Evolutionary conservation across 2,113 vertebrate genomes (phyloP).

Genomic region (Mormoops blainvillei): DNA sequence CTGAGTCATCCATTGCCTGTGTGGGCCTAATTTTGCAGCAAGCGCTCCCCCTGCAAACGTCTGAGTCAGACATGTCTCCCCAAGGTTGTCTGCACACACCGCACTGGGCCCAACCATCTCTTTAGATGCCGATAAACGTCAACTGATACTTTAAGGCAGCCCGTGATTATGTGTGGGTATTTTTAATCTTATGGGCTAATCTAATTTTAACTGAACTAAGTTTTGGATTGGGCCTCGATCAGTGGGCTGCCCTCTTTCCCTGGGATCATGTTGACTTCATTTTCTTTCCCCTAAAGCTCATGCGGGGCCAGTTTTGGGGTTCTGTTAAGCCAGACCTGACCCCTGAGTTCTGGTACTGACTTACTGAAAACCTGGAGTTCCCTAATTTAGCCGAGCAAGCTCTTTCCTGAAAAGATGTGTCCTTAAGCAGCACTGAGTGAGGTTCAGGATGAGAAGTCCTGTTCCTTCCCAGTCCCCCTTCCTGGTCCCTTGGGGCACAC

Average conservation of each 20-base stretch:
- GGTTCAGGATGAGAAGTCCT: neutral
- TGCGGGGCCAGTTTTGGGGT: neutral
- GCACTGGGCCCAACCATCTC: neutral
- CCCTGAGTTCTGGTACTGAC: neutral
- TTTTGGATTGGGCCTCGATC: conserved; percentile 19
- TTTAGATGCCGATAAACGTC: conserved; percentile 61
- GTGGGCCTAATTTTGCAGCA: neutral
- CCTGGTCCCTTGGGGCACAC: neutral
- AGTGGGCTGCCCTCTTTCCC: conserved; percentile 8
- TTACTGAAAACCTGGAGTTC: conserved; percentile 6
- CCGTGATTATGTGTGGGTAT: conserved; percentile 70
- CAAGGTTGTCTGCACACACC: conserved; percentile 62
- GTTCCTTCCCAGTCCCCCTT: neutral
- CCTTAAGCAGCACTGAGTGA: neutral
- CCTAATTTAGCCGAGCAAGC: neutral
- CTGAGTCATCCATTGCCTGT: conserved; percentile 71
- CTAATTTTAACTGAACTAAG: conserved; percentile 73
- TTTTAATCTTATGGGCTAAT: conserved; percentile 72
- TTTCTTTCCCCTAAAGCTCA: neutral
- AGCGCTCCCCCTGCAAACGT: conserved; percentile 29
- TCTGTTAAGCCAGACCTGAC: neutral
- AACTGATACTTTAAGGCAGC: conserved; percentile 66
- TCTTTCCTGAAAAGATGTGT: neutral
- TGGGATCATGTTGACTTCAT: conserved; percentile 33
- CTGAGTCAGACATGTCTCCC: conserved; percentile 63